Evolutionary conservation across 1,140 invertebrate genomes (phyloP), one percentile per base, ranked within the genome.

Genomic region (Alviniconcha marisindica): DNA sequence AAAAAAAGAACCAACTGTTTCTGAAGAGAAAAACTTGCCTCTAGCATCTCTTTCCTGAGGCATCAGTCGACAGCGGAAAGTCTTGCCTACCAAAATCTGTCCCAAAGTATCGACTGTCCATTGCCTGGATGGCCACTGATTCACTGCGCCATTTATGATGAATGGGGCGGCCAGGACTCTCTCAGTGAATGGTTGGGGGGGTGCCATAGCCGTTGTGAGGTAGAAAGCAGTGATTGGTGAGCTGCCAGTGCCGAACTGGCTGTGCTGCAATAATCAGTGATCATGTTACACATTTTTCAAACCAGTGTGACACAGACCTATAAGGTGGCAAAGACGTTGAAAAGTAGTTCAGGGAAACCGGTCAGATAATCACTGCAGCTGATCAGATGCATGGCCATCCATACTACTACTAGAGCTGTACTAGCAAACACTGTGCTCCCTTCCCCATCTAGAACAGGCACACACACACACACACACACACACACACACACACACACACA

Each of bases 51-150:
- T 56, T 54, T 79, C 28, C 24, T 3, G 51, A 40, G 48, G 77
- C 77, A 79, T 79, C 51, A 79, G 51, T 28, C 77, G 51, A 36
- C 77, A 79, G n/a, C 51, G 77, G 21, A 79, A 79, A 7, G 36
- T 24, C 38, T 63, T 79, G 10, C 38, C 33, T 4, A 21, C 36
- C n/a, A 79, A 54, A n/a, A n/a, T 36, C 2, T 79, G 12, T 2
- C 33, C 77, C 31, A 79, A 36, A 38, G 28, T 54, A n/a, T 56
- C 18, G 10, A 79, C 48, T 38, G 77, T 79, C 77, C 77, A 79
- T 38, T 79, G 18, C 10, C 48, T 79, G 33, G 77, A n/a, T 12
- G 77, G 77, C 77, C 77, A 79, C 31, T 79, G 31, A 28, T 63
- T 15, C 51, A 79, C 12, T 15, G 31, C 77, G 15, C 77, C 77